Evolutionary conservation across 2,797 vertebrate genomes (phyloP).

Genomic region (Melanotaenia boesemani): DNA sequence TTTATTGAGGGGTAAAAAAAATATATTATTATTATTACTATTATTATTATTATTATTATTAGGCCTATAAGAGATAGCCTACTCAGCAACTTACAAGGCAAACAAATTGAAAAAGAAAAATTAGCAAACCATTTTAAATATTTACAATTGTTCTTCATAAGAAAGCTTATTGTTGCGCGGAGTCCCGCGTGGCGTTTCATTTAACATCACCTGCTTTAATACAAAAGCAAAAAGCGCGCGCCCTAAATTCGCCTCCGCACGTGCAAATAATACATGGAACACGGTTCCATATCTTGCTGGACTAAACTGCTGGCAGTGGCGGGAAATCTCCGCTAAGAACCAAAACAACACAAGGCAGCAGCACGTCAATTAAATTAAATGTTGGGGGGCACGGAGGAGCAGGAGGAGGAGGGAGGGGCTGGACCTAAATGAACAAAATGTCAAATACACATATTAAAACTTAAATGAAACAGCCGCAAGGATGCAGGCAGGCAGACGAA

Average conservation of each 20-base stretch:
- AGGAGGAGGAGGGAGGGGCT: conserved; percentile 2
- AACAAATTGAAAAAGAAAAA: not conserved
- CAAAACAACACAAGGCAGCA: conserved; percentile 75
- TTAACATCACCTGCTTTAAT: not conserved
- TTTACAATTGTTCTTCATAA: not conserved
- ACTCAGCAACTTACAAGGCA: not conserved
- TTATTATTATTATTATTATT: conserved; percentile 1
- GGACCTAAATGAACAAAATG: conserved; percentile 81
- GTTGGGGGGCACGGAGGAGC: not conserved
- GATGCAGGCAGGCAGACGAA: conserved; percentile 77
- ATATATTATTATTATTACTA: not conserved
- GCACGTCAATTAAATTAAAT: conserved; percentile 82
- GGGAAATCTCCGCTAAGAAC: conserved; percentile 67
- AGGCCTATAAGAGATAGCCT: not conserved
- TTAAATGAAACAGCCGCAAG: conserved; percentile 84
- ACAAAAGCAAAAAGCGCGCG: not conserved
- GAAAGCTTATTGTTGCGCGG: conserved; percentile 1
- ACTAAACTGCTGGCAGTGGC: conserved; percentile 39
- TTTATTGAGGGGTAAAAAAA: conserved; percentile 23
- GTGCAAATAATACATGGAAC: not conserved
- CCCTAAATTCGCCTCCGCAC: conserved; percentile 9
- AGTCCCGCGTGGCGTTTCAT: conserved; percentile 12
- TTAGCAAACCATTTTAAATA: not conserved
- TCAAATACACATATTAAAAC: conserved; percentile 87
- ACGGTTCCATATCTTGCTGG: not conserved